Evolutionary conservation across 1,140 invertebrate species (phyloP), one percentile per base, ranked within the genome.

Genomic region (Drosophila trapezifrons): DNA sequence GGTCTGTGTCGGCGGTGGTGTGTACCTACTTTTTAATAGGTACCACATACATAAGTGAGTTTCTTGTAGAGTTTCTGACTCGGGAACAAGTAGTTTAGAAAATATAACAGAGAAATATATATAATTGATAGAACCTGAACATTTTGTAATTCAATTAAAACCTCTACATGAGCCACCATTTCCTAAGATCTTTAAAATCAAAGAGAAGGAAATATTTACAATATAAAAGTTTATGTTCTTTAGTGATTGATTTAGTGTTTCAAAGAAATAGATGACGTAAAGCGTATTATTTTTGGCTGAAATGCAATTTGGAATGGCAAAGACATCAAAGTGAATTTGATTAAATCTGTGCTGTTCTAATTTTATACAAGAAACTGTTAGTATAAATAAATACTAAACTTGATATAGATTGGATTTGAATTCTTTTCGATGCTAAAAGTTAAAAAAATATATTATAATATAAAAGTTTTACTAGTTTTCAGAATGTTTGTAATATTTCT

Each of bases 241-340:
- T 29, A n/a, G n/a, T 42, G 43, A 64, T 40, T 18, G 43, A 49
- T 67, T 67, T 49, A 67, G 49, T 18, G 27, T 18, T 64, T 54
- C 8, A 32, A 35, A 6, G 15, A 55, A 29, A 29, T 49, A 29
- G 1, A 17, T 15, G 37, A 13, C 18, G 29, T 10, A 43, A 25
- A 42, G 2, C 5, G 7, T 20, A 29, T 27, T 12, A 12, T 60
- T 60, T 38, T 22, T 20, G 18, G 12, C 18, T 5, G 4, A 18
- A 37, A 27, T 27, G 13, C 8, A 12, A n/a, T 13, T 22, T 25
- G 3, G 2, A 25, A 4, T 4, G 5, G 8, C 29, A 17, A 22
- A 55, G 5, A n/a, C 29, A 35, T 54, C 37, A 57, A 57, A 18
- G 37, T 27, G 15, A 43, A 13, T 8, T 18, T 4, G 3, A 12